These are phyloP conservation scores for Anadara kagoshimensis DNA, from an alignment of 1,140 invertebrate genomes.

Conservation along the genomic window DNA sequence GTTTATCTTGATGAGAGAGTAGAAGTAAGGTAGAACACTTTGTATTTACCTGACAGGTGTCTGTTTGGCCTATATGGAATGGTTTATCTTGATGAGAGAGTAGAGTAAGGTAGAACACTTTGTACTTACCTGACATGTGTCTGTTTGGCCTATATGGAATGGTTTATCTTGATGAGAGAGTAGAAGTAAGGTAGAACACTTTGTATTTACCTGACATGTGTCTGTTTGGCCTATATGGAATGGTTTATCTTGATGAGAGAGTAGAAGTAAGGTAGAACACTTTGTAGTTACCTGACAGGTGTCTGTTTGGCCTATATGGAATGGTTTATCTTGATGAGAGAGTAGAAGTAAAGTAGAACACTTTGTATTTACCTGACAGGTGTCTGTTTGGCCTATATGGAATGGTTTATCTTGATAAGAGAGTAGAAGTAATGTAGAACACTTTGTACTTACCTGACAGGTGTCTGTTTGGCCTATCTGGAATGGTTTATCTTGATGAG, in stretches of 20 bases:
- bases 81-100: conserved; percentile 33
- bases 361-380: conserved; percentile 59
- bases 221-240: conserved; percentile 57
- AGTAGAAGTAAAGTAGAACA: conserved; percentile 41
- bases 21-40: conserved; percentile 47
- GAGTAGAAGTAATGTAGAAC: conserved; percentile 37
- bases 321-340: conserved; percentile 36
- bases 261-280: conserved; percentile 39
- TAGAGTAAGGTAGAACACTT: conserved; percentile 41
- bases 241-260: conserved; percentile 32
- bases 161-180: conserved; percentile 33
- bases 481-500: conserved; percentile 43
- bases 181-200: conserved; percentile 45
- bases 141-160: conserved; percentile 54
- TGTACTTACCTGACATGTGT: conserved; percentile 56
- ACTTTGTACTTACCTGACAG: conserved; percentile 60
- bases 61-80: conserved; percentile 54
- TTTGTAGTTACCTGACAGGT: conserved; percentile 59
- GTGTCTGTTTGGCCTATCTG: conserved; percentile 52
- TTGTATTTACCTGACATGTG: conserved; percentile 54
- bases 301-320: conserved; percentile 55
- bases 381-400: conserved; percentile 52
- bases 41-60: conserved; percentile 57
- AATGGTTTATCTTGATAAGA: conserved; percentile 42
- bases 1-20: conserved; percentile 28